These are phyloP conservation scores for Pyrgus malvae DNA, from an alignment of 2,888 invertebrate species.

Conservation along the genomic window DNA sequence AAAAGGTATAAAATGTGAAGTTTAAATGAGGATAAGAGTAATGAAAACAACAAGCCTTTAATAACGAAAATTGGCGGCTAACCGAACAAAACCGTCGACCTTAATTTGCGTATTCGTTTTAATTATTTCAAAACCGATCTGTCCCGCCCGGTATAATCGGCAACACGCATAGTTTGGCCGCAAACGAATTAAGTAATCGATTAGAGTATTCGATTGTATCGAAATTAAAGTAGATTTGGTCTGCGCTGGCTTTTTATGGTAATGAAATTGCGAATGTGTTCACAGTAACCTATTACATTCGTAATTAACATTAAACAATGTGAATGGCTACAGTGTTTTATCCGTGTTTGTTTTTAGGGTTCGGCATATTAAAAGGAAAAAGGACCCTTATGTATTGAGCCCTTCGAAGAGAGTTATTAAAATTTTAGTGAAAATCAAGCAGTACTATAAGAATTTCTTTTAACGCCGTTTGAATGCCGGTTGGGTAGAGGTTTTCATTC, in stretches of 20 bases:
- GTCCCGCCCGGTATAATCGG: conserved; percentile 40
- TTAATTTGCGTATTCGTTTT: conserved; percentile 12
- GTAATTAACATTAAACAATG: background rate
- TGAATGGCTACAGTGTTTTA: background rate
- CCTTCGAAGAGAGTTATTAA: too few species aligned
- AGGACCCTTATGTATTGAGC: too few species aligned
- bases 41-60: background rate
- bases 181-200: conserved; percentile 69
- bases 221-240: conserved; percentile 35
- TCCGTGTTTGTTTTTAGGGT: too few species aligned
- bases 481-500: too few species aligned
- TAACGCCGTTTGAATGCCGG: too few species aligned
- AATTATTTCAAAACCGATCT: conserved; percentile 17
- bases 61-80: conserved; percentile 4
- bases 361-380: too few species aligned
- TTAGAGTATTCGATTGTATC: conserved; percentile 69
- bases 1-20: too few species aligned
- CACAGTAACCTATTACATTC: background rate
- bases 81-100: conserved; percentile 7
- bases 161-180: conserved; percentile 45
- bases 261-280: background rate
- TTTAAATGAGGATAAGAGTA: background rate
- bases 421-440: too few species aligned
- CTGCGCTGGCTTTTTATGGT: background rate
- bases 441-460: too few species aligned